Percentiles rank a stretch among this genome's conserved stretches.
Evolutionary conservation across 2,888 invertebrate species (phyloP).

Genomic region (Cistogaster globosa): DNA sequence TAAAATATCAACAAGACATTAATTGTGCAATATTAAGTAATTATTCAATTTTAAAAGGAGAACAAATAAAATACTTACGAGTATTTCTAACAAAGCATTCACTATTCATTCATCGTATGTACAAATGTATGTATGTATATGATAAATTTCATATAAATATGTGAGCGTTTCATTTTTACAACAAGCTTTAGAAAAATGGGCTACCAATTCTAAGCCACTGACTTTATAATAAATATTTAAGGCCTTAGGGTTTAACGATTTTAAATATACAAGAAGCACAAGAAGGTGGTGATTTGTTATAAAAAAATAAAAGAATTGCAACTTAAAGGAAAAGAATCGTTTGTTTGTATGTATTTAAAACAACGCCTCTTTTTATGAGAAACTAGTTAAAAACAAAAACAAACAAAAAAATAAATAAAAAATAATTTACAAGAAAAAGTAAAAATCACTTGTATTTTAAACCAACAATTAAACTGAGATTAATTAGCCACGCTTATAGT

Average conservation of each 20-base stretch:
- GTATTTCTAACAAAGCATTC: conserved; percentile 72
- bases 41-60: conserved; percentile 67
- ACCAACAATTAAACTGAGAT: conserved; percentile 80
- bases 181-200: conserved; percentile 46
- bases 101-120: background rate
- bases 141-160: background rate
- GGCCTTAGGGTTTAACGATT: conserved; percentile 37
- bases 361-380: conserved; percentile 56
- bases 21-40: conserved; percentile 79
- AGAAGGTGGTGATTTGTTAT: conserved; percentile 63
- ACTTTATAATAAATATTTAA: conserved; percentile 66
- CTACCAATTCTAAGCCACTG: conserved; percentile 68
- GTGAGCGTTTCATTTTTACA: background rate
- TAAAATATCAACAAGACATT: conserved; percentile 77
- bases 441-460: conserved; percentile 67
- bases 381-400: background rate
- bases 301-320: conserved; percentile 5
- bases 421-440: background rate
- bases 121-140: background rate
- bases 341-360: conserved; percentile 25
- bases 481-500: conserved; percentile 78
- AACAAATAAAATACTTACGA: conserved; percentile 2
- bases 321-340: conserved; percentile 6
- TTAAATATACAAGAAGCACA: conserved; percentile 55
- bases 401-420: too few relatives aligned